Evolutionary conservation across 1,140 invertebrate species (phyloP).

Genomic region (Drosophila ogumai): DNA sequence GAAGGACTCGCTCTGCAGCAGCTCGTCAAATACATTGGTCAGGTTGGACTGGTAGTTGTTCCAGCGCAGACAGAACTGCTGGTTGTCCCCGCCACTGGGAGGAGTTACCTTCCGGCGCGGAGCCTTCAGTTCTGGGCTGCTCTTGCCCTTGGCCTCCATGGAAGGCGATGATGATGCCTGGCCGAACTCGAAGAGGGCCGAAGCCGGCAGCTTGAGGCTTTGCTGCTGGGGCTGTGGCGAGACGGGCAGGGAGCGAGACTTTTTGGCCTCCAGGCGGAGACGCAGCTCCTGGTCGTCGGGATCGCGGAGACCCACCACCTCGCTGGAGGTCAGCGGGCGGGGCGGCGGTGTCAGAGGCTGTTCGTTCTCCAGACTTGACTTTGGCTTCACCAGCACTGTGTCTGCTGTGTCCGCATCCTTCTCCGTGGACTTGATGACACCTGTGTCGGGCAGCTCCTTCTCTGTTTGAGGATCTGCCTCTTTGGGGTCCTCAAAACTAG

Average conservation of each 20-base stretch:
- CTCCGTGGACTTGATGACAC: conserved; percentile 9
- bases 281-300: conserved; percentile 69
- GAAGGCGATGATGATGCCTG: conserved; percentile 9
- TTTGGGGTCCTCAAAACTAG: background rate
- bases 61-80: conserved; percentile 94
- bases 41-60: conserved; percentile 97
- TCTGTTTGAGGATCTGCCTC: background rate
- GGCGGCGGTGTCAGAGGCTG: conserved; percentile 70
- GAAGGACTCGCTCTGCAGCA: conserved; percentile 95
- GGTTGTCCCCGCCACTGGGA: conserved; percentile 66
- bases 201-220: conserved; percentile 52
- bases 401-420: conserved; percentile 18
- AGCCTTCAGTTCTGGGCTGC: conserved; percentile 24
- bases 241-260: conserved; percentile 75
- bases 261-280: conserved; percentile 62
- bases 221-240: conserved; percentile 70
- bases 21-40: conserved; percentile 95
- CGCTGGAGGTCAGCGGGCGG: conserved; percentile 77
- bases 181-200: conserved; percentile 72
- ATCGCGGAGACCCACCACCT: conserved; percentile 70
- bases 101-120: conserved; percentile 29
- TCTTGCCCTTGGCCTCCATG: conserved; percentile 16
- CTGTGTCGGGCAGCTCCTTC: background rate
- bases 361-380: conserved; percentile 35
- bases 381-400: conserved; percentile 16